Evolutionary conservation across 2,113 vertebrate species (phyloP).

Genomic region (Crotalus horridus): DNA sequence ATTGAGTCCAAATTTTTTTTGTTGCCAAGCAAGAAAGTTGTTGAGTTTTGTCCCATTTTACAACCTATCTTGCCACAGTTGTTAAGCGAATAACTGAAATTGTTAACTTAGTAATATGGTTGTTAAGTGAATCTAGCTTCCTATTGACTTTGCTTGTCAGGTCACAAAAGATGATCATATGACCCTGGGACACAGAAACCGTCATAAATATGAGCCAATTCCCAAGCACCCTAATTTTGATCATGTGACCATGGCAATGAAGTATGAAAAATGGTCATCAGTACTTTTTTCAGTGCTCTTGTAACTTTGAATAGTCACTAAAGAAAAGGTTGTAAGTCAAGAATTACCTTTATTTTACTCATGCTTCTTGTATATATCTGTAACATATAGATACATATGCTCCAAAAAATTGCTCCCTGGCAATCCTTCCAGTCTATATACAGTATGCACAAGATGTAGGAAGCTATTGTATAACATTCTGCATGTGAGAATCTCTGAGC

Average conservation of each 20-base stretch:
- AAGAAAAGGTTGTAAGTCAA: neutral
- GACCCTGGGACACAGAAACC: neutral
- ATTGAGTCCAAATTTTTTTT: neutral
- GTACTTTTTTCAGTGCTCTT: neutral
- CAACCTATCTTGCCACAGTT: neutral
- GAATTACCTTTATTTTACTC: neutral
- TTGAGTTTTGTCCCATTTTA: neutral
- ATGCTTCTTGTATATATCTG: neutral
- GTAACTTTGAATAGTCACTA: neutral
- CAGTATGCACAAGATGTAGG: neutral
- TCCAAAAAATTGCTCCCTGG: neutral
- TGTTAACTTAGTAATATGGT: neutral
- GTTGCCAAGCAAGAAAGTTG: neutral
- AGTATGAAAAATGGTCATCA: neutral
- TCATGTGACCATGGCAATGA: neutral
- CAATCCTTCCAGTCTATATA: neutral
- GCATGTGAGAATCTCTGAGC: neutral
- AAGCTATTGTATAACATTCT: neutral
- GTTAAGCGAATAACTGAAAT: neutral
- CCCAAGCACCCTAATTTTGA: neutral
- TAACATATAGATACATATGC: neutral
- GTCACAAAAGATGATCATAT: neutral
- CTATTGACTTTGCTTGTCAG: neutral
- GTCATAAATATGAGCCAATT: neutral
- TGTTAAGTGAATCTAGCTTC: neutral